Evolutionary conservation across 2,888 invertebrate genomes (phyloP).

Genomic region (Lissonota sp.): DNA sequence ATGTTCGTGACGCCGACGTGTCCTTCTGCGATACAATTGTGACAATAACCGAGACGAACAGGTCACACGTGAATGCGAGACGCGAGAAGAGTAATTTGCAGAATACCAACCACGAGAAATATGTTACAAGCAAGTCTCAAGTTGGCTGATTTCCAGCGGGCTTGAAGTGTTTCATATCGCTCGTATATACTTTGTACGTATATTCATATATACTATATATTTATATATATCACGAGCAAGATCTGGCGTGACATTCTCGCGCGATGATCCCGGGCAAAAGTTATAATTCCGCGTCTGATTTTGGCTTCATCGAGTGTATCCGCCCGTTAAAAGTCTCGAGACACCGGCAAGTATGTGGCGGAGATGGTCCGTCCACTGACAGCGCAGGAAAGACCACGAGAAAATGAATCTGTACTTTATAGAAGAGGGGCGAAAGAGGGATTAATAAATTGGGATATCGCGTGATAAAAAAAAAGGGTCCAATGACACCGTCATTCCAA

Average conservation of each 20-base stretch:
- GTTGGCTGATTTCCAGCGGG: slow-evolving; percentile 64
- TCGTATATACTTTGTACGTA: no score
- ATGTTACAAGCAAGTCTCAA: slow-evolving; percentile 51
- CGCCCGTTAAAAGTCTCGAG: slow-evolving; percentile 41
- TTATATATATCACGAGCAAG: slow-evolving; percentile 31
- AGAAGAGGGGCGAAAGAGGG: no score
- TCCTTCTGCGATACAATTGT: slow-evolving; percentile 56
- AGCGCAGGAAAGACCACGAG: slow-evolving; percentile 27
- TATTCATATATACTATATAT: no score
- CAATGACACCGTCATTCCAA: slow-evolving; percentile 21
- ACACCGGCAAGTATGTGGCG: not conserved
- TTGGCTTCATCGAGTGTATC: slow-evolving; percentile 56
- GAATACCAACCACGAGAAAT: slow-evolving; percentile 58
- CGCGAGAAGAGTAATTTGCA: slow-evolving; percentile 59
- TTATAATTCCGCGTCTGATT: slow-evolving; percentile 62
- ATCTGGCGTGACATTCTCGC: slow-evolving; percentile 40
- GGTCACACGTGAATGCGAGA: slow-evolving; percentile 39
- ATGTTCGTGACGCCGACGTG: slow-evolving; percentile 32
- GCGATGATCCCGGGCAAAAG: slow-evolving; percentile 47
- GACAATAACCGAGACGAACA: slow-evolving; percentile 55
- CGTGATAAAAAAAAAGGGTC: not conserved
- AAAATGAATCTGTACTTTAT: no score
- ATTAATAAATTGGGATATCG: slow-evolving; percentile 37
- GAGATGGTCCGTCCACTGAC: slow-evolving; percentile 23
- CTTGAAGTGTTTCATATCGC: slow-evolving; percentile 1